These are phyloP conservation scores for Drosophila flavopinicola DNA, from an alignment of 2,888 invertebrate species.

Conservation along the genomic window DNA sequence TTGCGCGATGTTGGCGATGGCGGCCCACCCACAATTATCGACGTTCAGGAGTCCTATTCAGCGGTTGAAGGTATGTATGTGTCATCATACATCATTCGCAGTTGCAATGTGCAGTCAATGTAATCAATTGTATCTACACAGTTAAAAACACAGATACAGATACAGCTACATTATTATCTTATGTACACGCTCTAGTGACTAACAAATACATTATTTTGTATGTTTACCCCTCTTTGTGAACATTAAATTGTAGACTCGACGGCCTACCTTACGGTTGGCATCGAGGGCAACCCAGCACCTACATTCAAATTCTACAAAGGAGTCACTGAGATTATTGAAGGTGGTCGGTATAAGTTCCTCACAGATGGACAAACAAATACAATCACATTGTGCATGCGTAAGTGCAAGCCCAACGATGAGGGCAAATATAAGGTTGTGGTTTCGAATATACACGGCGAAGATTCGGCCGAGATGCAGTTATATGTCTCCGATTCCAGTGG, in stretches of 20 bases:
- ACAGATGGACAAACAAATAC: conserved; percentile 97
- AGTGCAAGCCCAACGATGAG: conserved; percentile 98
- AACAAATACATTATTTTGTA: conserved; percentile 13
- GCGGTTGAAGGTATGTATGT: conserved; percentile 97
- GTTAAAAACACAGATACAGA: too few species aligned
- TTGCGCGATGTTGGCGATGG: conserved; percentile 91
- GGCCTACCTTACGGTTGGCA: conserved; percentile 95
- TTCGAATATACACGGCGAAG: conserved; percentile 97
- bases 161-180: not conserved
- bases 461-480: conserved; percentile 97
- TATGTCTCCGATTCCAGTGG: conserved; percentile 99
- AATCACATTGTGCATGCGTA: conserved; percentile 97
- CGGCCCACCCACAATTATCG: conserved; percentile 95
- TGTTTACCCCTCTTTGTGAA: conserved; percentile 10
- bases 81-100: too few species aligned
- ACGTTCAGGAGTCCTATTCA: conserved; percentile 97
- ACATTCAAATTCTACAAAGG: conserved; percentile 98
- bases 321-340: conserved; percentile 95
- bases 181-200: not conserved
- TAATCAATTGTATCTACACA: too few species aligned
- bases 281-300: conserved; percentile 97
- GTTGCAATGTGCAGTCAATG: too few species aligned
- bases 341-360: conserved; percentile 96
- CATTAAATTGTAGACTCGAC: conserved; percentile 89
- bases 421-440: conserved; percentile 97